Conservation (phyloP, 2,888 invertebrate genomes). For the Campopleginae sp. region DNA sequence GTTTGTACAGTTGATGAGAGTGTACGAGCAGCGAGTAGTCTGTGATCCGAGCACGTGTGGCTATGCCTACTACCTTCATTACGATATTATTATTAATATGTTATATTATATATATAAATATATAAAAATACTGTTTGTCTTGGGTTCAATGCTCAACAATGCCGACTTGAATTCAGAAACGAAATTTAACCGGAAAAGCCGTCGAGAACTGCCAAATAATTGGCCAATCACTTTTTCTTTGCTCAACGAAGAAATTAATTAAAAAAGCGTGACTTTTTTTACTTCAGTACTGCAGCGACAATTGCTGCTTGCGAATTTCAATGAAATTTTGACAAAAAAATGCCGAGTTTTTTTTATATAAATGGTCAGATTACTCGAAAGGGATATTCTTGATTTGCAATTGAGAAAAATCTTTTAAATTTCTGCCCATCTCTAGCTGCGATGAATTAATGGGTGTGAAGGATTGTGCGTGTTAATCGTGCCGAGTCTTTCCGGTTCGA, state of each 20-base stretch:
- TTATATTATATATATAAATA: slow-evolving; percentile 75
- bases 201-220: too few relatives aligned
- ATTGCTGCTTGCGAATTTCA: background rate
- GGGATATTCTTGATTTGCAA: too few relatives aligned
- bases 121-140: slow-evolving; percentile 3
- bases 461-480: background rate
- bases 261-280: background rate
- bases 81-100: slow-evolving; percentile 81
- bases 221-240: background rate
- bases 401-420: background rate
- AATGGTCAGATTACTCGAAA: too few relatives aligned
- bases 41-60: slow-evolving; percentile 84
- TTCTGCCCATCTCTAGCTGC: background rate
- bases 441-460: background rate
- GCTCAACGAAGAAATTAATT: background rate
- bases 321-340: background rate
- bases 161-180: background rate
- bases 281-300: background rate
- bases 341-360: too few relatives aligned
- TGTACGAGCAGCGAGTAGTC: slow-evolving; percentile 83
- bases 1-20: slow-evolving; percentile 76
- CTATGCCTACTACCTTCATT: slow-evolving; percentile 84
- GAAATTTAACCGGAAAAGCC: background rate
- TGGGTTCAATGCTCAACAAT: background rate
- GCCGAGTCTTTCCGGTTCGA: background rate